These are phyloP conservation scores for Drosophila picticornis DNA, from an alignment of 2,888 invertebrate species.

Conservation along the genomic window DNA sequence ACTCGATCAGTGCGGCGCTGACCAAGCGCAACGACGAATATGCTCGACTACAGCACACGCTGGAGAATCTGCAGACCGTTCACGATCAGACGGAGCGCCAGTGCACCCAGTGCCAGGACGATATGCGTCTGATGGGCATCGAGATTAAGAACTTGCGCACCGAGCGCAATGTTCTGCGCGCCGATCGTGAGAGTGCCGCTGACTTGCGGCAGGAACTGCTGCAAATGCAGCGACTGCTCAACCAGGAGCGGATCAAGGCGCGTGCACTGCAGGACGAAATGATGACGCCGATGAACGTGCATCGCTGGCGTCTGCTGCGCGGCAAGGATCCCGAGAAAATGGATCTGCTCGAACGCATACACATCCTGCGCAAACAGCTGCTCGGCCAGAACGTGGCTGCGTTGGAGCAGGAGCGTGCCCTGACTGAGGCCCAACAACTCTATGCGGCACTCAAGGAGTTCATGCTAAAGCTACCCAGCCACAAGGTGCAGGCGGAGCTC, in stretches of 20 bases:
- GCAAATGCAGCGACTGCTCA: slow-evolving; percentile 91
- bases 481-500: slow-evolving; percentile 83
- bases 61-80: slow-evolving; percentile 91
- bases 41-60: slow-evolving; percentile 91
- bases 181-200: slow-evolving; percentile 91
- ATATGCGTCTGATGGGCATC: slow-evolving; percentile 92
- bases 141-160: slow-evolving; percentile 93
- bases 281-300: slow-evolving; percentile 96
- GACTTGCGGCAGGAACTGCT: slow-evolving; percentile 91
- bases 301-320: slow-evolving; percentile 94
- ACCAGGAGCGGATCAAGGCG: slow-evolving; percentile 93
- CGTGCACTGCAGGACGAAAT: slow-evolving; percentile 95
- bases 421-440: slow-evolving; percentile 82
- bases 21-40: slow-evolving; percentile 94
- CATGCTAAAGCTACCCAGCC: slow-evolving; percentile 83
- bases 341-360: slow-evolving; percentile 93
- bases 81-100: slow-evolving; percentile 90
- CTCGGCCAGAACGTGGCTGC: slow-evolving; percentile 81
- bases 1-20: slow-evolving; percentile 92
- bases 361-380: slow-evolving; percentile 87
- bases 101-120: slow-evolving; percentile 92
- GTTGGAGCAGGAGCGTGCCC: slow-evolving; percentile 80
- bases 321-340: slow-evolving; percentile 94
- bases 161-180: slow-evolving; percentile 89
- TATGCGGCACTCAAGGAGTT: slow-evolving; percentile 84